Base-by-base conservation (phyloP, 1,140 invertebrate species). In the Radopholus similis region DNA sequence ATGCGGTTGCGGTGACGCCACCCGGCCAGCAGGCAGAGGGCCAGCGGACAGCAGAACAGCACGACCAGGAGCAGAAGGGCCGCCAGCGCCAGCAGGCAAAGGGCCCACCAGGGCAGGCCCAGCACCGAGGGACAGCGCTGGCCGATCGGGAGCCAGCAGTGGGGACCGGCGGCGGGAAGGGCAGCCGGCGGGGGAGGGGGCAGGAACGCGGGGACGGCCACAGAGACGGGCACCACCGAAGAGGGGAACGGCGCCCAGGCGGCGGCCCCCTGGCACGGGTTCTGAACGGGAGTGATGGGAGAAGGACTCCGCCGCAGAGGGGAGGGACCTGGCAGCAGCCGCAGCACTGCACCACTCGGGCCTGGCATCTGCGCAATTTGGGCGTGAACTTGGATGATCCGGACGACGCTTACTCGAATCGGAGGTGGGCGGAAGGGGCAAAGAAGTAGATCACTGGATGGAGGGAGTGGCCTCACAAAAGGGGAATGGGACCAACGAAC, bases 241-340 rank as follows among this genome's bases (percentile, higher is more conserved):
- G 47, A 51, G 47, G 47, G 47, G 47, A 51, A 51, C 23, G 47
- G 21, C n/a, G 47, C 47, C 47, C 21, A 23, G 9, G 18, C 8
- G 47, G 47, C 21, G 30, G 47, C 23, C 21, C 47, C 21, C 9
- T 51, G 23, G 47, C 47, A 51, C 21, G 30, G 21, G 30, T 51
- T 51, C 47, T 51, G 47, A 21, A 11, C 2, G 18, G 47, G 47
- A 23, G 18, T n/a, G 47, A 28, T 8, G 44, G 42, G 44, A n/a
- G 1, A n/a, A 40, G n/a, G 38, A 40, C 11, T 1, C 38, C 11
- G 38, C 1, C 11, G 38, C 6, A 23, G 44, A 13, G 8, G 18
- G 18, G 30, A 8, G 47, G 47, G 21, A 51, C 58, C 42, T 62
- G 40, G 30, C 58, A 62, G 32, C 58, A 62, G 32, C 58, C 58